A percentile compares a stretch with the other conserved stretches of the same genome.
Conservation (phyloP, 2,888 invertebrate species). For the Agrilus mali region DNA sequence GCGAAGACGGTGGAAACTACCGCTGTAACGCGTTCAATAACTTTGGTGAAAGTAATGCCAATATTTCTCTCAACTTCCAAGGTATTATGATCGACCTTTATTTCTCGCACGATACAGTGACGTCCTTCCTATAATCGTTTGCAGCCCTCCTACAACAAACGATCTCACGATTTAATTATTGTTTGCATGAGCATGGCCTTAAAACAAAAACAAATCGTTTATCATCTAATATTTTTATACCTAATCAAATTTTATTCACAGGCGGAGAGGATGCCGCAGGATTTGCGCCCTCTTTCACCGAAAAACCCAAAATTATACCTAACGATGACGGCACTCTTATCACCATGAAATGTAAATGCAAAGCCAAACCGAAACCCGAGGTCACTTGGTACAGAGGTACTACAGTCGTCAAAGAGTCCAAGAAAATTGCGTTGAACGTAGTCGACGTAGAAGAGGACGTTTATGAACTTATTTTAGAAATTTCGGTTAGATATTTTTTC, state of each 20-base stretch:
- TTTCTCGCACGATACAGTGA: not conserved
- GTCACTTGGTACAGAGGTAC: conserved; percentile 93
- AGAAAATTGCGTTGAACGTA: conserved; percentile 72
- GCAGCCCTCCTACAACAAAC: not conserved
- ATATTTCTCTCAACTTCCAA: conserved; percentile 99
- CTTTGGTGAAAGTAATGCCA: conserved; percentile 98
- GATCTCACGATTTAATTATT: conserved; percentile 4
- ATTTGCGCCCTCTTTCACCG: conserved; percentile 92
- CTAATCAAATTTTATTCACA: conserved; percentile 33
- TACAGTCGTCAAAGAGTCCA: conserved; percentile 70
- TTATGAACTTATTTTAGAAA: conserved; percentile 75
- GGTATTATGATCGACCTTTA: conserved; percentile 47
- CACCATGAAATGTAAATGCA: conserved; percentile 92
- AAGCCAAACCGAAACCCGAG: conserved; percentile 87
- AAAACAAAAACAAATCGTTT: conserved; percentile 13
- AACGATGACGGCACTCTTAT: conserved; percentile 95
- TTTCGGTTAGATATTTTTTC: conserved; percentile 44
- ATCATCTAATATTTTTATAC: conserved; percentile 5
- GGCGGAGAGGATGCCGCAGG: conserved; percentile 87
- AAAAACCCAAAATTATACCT: conserved; percentile 98
- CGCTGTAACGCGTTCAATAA: conserved; percentile 98
- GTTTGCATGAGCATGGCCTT: conserved; percentile 36
- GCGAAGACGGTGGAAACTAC: conserved; percentile 96
- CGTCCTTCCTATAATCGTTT: not conserved
- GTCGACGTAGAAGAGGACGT: conserved; percentile 69